These are phyloP conservation scores for Sander vitreus DNA, from an alignment of 2,113 vertebrate species.

Conservation along the genomic window DNA sequence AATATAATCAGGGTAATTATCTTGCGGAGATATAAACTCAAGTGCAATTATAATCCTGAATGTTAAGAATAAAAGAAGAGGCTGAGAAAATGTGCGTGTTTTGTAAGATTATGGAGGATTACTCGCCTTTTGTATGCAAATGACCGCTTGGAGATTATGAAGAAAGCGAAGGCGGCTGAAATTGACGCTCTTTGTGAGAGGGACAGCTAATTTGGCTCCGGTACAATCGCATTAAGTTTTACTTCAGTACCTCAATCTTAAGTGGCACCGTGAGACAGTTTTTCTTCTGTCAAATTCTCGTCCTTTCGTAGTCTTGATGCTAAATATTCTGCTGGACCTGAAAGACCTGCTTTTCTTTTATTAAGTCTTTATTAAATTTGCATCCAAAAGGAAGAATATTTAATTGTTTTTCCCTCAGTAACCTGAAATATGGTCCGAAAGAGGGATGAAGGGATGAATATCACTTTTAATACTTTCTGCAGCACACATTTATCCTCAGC, in stretches of 20 bases:
- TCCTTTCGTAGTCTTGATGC: conserved; percentile 24
- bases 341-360: conserved; percentile 25
- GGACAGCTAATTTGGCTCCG: conserved; percentile 63
- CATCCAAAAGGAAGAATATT: conserved; percentile 43
- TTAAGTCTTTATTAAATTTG: conserved; percentile 44
- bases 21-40: conserved; percentile 65
- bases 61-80: conserved; percentile 67
- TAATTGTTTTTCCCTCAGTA: neutral
- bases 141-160: conserved; percentile 58
- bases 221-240: conserved; percentile 74
- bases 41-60: conserved; percentile 79
- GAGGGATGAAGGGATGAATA: conserved; percentile 31
- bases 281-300: conserved; percentile 36
- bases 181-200: conserved; percentile 54
- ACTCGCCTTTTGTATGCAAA: conserved; percentile 75
- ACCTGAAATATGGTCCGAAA: conserved; percentile 27
- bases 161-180: conserved; percentile 45
- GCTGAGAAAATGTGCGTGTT: conserved; percentile 62
- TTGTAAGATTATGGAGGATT: conserved; percentile 53
- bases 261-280: conserved; percentile 58
- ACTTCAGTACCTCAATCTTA: conserved; percentile 42
- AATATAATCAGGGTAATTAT: conserved; percentile 53
- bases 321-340: conserved; percentile 45
- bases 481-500: conserved; percentile 19
- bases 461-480: conserved; percentile 34